Conservation (phyloP, 2,888 invertebrate genomes). For the Halocaridina rubra region DNA sequence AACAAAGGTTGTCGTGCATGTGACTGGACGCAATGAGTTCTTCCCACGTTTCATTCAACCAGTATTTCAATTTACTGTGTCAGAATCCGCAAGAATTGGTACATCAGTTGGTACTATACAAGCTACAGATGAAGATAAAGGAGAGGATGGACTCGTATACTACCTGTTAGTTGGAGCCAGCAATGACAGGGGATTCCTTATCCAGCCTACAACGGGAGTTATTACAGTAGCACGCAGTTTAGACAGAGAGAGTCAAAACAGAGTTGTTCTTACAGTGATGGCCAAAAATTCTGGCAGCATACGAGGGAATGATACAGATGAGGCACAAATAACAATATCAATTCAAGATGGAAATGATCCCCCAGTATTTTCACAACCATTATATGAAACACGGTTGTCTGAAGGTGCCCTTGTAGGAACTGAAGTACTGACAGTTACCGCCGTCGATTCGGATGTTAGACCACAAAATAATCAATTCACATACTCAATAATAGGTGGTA, state of each 20-base stretch:
- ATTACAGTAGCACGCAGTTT: slow-evolving; percentile 84
- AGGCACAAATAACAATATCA: slow-evolving; percentile 91
- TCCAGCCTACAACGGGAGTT: slow-evolving; percentile 85
- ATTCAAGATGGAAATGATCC: slow-evolving; percentile 97
- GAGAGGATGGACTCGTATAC: slow-evolving; percentile 87
- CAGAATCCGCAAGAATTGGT: slow-evolving; percentile 89
- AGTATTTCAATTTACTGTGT: slow-evolving; percentile 91
- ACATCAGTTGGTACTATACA: slow-evolving; percentile 86
- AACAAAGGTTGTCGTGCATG: slow-evolving; percentile 76
- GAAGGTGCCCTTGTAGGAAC: slow-evolving; percentile 84
- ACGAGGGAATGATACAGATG: slow-evolving; percentile 93
- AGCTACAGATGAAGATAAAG: slow-evolving; percentile 89
- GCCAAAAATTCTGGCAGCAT: slow-evolving; percentile 96
- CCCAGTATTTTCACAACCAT: slow-evolving; percentile 85
- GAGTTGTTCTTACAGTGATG: slow-evolving; percentile 89
- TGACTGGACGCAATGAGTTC: slow-evolving; percentile 89
- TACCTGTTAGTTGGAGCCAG: slow-evolving; percentile 94
- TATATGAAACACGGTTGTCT: slow-evolving; percentile 83
- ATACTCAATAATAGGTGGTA: slow-evolving; percentile 88
- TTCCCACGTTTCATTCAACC: slow-evolving; percentile 89
- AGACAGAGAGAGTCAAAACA: slow-evolving; percentile 88
- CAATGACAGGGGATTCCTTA: slow-evolving; percentile 89
- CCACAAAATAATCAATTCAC: slow-evolving; percentile 92
- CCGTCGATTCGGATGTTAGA: slow-evolving; percentile 90
- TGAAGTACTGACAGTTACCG: slow-evolving; percentile 81